Evolutionary conservation across 2,888 invertebrate genomes (phyloP), one percentile per base, ranked within the genome.

Genomic region (Lasioglossum marginatum): DNA sequence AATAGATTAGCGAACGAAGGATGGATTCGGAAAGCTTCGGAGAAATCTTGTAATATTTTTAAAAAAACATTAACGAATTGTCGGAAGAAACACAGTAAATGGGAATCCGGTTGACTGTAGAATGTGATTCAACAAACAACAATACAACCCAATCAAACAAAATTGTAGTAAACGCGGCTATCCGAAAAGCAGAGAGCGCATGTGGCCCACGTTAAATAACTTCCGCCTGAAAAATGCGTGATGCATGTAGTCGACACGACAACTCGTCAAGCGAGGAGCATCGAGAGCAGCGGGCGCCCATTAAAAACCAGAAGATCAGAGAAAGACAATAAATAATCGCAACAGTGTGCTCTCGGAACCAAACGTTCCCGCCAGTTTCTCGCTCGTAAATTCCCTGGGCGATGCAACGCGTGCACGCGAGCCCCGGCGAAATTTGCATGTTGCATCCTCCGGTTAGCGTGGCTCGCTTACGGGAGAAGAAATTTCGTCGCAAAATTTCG

Each of bases 341-440:
- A 40, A 27, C n/a, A 43, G 3, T 12, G 43, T 34, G 16, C 72
- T 37, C 27, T 6, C 14, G 14, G 63, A 27, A 48, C 27, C 43
- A 63, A 72, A 63, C 63, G 74, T 76, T 52, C 40, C 19, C 43
- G 19, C 27, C 48, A 4, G 4, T 72, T 76, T 45, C n/a, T 2
- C n/a, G 40, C 27, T 73, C 60, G 74, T 37, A 77, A 77, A 81
- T 82, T 78, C 73, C 74, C 74, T 57, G 70, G 57, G 14, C 73
- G 52, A 14, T 70, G 14, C 31, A 68, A 77, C 23, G 4, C 45
- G 31, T n/a, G 37, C 81, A 60, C 70, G 74, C 74, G 45, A 60
- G 19, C 37, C 48, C n/a, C 40, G 6, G 2, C 12, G 14, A 70
- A 70, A 77, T 83, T 77, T 77, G 84, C 74, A 74, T 77, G 34